Conservation (phyloP, 2,888 invertebrate species). For the Amphiduros pacificus region DNA sequence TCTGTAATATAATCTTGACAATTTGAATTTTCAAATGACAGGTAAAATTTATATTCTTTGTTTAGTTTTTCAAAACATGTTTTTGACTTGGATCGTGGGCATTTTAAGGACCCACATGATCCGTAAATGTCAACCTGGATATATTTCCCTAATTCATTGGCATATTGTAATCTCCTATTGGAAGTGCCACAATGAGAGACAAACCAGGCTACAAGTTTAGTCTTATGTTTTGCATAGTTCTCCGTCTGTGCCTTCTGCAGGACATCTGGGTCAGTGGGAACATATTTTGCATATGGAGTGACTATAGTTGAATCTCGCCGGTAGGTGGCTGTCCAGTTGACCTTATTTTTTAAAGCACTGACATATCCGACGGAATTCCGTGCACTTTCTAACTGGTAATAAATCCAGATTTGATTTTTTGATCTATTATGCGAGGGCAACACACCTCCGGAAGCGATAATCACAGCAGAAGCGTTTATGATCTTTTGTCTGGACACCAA, state of each 20-base stretch:
- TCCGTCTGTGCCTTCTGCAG: too few relatives aligned
- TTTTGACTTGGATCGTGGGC: slow-evolving; percentile 54
- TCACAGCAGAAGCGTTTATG: too few relatives aligned
- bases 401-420: slow-evolving; percentile 71
- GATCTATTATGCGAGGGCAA: too few relatives aligned
- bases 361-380: slow-evolving; percentile 83
- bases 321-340: slow-evolving; percentile 98
- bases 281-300: slow-evolving; percentile 95
- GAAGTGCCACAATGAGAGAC: slow-evolving; percentile 95
- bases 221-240: too few relatives aligned
- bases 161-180: slow-evolving; percentile 86
- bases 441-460: too few relatives aligned
- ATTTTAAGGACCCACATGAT: slow-evolving; percentile 78
- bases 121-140: slow-evolving; percentile 65
- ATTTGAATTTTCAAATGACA: slow-evolving; percentile 34
- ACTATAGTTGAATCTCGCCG: slow-evolving; percentile 93
- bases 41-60: slow-evolving; percentile 30
- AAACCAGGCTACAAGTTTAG: slow-evolving; percentile 94
- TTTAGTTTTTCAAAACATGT: slow-evolving; percentile 7
- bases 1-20: slow-evolving; percentile 34
- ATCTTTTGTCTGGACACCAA: too few relatives aligned
- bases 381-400: slow-evolving; percentile 93
- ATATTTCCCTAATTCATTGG: slow-evolving; percentile 79
- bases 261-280: too few relatives aligned
- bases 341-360: neutral